Percentiles rank a stretch among this genome's conserved stretches.
These are phyloP conservation scores for Bhutanitis thaidina DNA, from an alignment of 2,888 invertebrate genomes.

Conservation along the genomic window DNA sequence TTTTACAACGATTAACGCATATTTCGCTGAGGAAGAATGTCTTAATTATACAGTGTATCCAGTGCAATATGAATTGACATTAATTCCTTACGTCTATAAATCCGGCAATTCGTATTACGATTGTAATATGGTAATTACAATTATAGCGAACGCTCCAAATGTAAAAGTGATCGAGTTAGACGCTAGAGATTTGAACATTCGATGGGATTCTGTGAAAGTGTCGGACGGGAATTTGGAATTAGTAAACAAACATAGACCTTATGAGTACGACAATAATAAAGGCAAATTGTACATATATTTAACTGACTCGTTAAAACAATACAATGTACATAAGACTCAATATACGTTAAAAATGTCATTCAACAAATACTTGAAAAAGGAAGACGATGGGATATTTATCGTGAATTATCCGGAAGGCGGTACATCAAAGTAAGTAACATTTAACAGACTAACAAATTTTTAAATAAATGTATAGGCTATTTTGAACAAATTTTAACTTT, in stretches of 20 bases:
- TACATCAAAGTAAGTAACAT: slow-evolving; percentile 49
- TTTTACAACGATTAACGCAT: slow-evolving; percentile 40
- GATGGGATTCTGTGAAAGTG: slow-evolving; percentile 47
- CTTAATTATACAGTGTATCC: slow-evolving; percentile 71
- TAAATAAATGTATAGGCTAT: no score
- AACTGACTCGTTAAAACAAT: slow-evolving; percentile 48
- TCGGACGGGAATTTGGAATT: slow-evolving; percentile 46
- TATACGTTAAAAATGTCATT: slow-evolving; percentile 56
- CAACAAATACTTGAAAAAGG: slow-evolving; percentile 43
- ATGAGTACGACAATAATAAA: slow-evolving; percentile 41
- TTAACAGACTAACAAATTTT: no score
- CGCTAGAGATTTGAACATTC: slow-evolving; percentile 52
- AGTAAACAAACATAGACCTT: slow-evolving; percentile 51
- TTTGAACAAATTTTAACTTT: no score
- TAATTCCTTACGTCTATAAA: slow-evolving; percentile 50
- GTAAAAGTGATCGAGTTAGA: slow-evolving; percentile 56
- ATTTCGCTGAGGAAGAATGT: slow-evolving; percentile 61
- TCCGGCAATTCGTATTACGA: slow-evolving; percentile 50
- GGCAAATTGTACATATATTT: slow-evolving; percentile 58
- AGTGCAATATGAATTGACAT: slow-evolving; percentile 61
- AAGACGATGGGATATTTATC: slow-evolving; percentile 51
- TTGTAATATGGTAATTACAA: slow-evolving; percentile 58
- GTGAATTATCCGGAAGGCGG: slow-evolving; percentile 50
- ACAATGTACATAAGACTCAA: slow-evolving; percentile 38
- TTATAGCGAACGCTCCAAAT: slow-evolving; percentile 59